Percentiles rank a stretch among this genome's conserved stretches.
These are phyloP conservation scores for Salvelinus fontinalis DNA, from an alignment of 2,113 vertebrate species.

Conservation along the genomic window DNA sequence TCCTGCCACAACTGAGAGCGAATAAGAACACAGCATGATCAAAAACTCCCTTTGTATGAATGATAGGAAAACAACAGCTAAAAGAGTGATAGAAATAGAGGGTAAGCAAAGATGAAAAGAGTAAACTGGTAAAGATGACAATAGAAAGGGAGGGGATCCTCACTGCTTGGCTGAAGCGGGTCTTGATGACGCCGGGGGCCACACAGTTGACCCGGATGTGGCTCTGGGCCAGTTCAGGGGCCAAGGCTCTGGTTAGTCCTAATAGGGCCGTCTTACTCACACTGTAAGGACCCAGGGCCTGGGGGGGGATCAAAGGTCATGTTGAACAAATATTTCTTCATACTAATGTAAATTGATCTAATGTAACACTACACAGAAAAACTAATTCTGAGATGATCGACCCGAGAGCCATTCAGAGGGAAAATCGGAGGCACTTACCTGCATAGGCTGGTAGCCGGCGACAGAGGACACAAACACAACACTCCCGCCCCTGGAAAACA, in stretches of 20 bases:
- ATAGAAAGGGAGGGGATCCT: constrained; percentile 40
- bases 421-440: constrained; percentile 60
- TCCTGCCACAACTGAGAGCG: constrained; percentile 76
- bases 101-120: neutral
- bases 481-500: constrained; percentile 78
- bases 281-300: constrained; percentile 83
- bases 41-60: too few species aligned
- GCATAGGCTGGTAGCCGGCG: constrained; percentile 76
- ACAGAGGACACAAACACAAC: constrained; percentile 84
- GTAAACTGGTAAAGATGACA: neutral
- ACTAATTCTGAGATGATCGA: too few species aligned
- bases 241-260: constrained; percentile 81
- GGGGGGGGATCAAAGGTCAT: neutral
- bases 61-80: too few species aligned
- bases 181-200: constrained; percentile 86
- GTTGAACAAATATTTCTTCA: neutral
- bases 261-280: constrained; percentile 89
- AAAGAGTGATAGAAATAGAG: too few species aligned
- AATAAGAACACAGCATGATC: constrained; percentile 10
- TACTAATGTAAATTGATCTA: neutral
- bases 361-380: neutral
- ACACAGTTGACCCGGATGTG: constrained; percentile 88
- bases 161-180: constrained; percentile 80
- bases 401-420: too few species aligned
- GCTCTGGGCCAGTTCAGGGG: constrained; percentile 73